phyloP scores from a whole-genome alignment of 2,797 vertebrate genomes.

The Molossus alvarezi region DNA sequence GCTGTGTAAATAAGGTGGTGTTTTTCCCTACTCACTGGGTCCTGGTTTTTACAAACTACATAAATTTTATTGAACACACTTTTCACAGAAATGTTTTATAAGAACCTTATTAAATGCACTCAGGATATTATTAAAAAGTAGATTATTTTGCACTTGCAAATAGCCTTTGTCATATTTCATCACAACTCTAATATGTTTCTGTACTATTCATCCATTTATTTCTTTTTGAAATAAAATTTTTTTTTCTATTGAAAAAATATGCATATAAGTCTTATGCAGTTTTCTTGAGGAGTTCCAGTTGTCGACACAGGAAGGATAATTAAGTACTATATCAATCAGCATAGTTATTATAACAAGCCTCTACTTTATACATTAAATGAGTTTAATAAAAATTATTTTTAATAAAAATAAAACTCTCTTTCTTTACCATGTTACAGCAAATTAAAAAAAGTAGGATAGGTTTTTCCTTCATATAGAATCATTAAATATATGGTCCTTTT shows the following conservation, averaged over 20 bases:
- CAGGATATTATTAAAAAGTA: neutral
- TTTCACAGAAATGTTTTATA: neutral
- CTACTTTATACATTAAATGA: neutral
- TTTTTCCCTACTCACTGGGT: neutral
- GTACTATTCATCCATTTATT: neutral
- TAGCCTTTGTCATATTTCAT: neutral
- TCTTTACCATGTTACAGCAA: slow-evolving; percentile 1
- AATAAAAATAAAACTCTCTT: neutral
- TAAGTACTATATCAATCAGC: neutral
- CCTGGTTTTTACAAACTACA: neutral
- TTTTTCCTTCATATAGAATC: slow-evolving; percentile 7
- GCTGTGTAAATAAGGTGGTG: neutral
- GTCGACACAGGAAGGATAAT: neutral
- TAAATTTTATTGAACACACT: neutral
- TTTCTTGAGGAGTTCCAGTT: neutral
- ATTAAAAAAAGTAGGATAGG: neutral
- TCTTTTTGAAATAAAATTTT: slow-evolving; percentile 15
- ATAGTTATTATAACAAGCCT: neutral
- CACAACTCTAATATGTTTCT: neutral
- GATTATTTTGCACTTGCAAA: neutral
- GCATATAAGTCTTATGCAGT: neutral
- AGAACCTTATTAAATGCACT: slow-evolving; percentile 5
- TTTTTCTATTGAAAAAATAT: slow-evolving; percentile 6
- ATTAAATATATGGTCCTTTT: neutral
- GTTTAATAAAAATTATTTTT: slow-evolving; percentile 37